Base-by-base conservation (phyloP, 1,140 invertebrate genomes). In the Cheumatopsyche charites region DNA sequence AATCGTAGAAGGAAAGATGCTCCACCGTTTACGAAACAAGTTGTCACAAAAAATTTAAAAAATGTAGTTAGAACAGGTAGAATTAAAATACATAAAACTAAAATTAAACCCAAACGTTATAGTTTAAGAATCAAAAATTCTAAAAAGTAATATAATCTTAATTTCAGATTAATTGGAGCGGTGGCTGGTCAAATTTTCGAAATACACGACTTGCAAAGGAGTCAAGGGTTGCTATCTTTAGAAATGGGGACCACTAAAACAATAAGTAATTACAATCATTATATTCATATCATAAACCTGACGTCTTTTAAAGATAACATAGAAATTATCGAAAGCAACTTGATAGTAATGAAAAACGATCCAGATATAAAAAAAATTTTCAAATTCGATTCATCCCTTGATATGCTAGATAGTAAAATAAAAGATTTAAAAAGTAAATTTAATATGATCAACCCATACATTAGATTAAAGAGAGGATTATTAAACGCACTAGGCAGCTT, bases 131-230 rank as follows among this genome's bases (percentile, higher is more conserved):
- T n/a, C n/a, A n/a, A n/a, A n/a, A n/a, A n/a, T n/a, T n/a, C n/a
- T n/a, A n/a, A n/a, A n/a, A n/a, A n/a, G n/a, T n/a, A n/a, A n/a
- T n/a, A n/a, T n/a, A n/a, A n/a, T n/a, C n/a, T n/a, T n/a, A 62
- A 62, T 62, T 29, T 29, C 23, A 62, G 58, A 13, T 26, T 13
- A 7, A 17, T 5, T 7, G n/a, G n/a, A 17, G n/a, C n/a, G n/a
- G 19, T 19, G 1, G 19, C 15, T 1, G 47, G 62, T 42, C 19
- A 65, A 15, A 4, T 19, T 13, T 15, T 43, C n/a, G 29, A 65
- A 21, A 9, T 65, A 12, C 62, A 65, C 26, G 62, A 65, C 42
- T 17, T 65, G 1, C 62, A 65, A 65, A 65, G 41, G 17, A 65
- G 17, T 21, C 12, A 65, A 42, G 62, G 62, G 5, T 0, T 65